Percentiles rank a stretch among this genome's conserved stretches.
phyloP scores from a whole-genome alignment of 2,113 vertebrate species.

The Electrona antarctica region DNA sequence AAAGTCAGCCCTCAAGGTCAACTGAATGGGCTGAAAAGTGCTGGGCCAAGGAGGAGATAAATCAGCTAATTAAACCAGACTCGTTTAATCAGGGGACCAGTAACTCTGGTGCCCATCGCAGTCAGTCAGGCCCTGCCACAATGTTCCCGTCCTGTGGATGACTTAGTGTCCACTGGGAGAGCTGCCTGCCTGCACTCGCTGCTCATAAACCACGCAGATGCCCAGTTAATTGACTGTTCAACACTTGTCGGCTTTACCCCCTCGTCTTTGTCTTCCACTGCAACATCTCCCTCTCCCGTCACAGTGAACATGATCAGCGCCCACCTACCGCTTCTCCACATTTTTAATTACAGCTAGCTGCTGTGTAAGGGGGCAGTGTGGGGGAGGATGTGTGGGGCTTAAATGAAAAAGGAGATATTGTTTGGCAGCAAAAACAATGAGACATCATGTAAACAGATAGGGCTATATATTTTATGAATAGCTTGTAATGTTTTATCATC shows the following conservation, averaged over 20 bases:
- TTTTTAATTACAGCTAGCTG: conserved; percentile 88
- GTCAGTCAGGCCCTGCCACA: conserved; percentile 78
- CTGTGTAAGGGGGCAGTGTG: conserved; percentile 40
- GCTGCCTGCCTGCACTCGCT: conserved; percentile 75
- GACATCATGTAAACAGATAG: conserved; percentile 5
- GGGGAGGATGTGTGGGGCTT: conserved; percentile 25
- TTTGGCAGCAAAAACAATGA: conserved; percentile 18
- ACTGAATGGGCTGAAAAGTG: conserved; percentile 78
- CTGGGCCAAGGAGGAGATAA: conserved; percentile 89
- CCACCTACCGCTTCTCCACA: conserved; percentile 69
- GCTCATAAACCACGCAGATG: conserved; percentile 99
- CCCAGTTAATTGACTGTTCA: conserved; percentile 98
- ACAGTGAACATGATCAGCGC: conserved; percentile 47
- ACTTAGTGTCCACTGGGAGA: conserved; percentile 86
- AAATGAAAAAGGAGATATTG: conserved; percentile 43
- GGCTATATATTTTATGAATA: background rate
- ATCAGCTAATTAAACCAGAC: conserved; percentile 96
- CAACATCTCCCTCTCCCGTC: conserved; percentile 42
- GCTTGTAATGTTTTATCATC: no score
- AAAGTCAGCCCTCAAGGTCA: conserved; percentile 93
- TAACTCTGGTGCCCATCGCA: conserved; percentile 81
- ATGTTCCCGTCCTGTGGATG: conserved; percentile 86
- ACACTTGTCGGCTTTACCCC: conserved; percentile 79
- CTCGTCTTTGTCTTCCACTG: conserved; percentile 16
- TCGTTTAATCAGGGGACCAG: conserved; percentile 89